Evolutionary conservation across 2,797 vertebrate genomes (phyloP).

Genomic region (Scolopax bukidnonensis): DNA sequence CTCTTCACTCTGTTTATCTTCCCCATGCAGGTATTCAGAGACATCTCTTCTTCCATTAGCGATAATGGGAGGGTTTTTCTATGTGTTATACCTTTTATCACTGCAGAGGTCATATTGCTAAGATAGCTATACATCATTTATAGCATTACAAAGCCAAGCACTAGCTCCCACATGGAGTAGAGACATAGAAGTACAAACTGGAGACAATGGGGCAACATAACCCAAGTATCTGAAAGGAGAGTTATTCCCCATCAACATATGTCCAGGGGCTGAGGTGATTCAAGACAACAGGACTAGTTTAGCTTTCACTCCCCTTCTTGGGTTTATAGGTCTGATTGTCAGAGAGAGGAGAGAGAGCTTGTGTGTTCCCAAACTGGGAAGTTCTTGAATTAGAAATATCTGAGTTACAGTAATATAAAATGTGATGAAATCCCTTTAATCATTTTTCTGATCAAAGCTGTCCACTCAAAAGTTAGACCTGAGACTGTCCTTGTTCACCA

Average conservation of each 20-base stretch:
- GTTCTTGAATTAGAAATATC: not conserved
- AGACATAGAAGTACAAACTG: not conserved
- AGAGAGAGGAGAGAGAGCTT: not conserved
- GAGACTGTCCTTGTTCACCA: not conserved
- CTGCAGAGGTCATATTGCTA: not conserved
- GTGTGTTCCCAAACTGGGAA: not conserved
- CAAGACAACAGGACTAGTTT: not conserved
- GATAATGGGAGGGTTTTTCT: not conserved
- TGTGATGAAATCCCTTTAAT: not conserved
- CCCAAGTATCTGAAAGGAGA: not conserved
- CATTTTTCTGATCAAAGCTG: not conserved
- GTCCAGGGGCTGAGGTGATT: not conserved
- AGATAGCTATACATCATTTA: not conserved
- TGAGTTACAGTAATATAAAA: not conserved
- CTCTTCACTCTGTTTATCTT: conserved; percentile 16
- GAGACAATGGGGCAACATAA: not conserved
- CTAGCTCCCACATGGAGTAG: not conserved
- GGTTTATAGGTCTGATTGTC: not conserved
- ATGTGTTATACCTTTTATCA: conserved; percentile 3
- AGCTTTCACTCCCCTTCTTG: not conserved
- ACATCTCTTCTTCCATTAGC: not conserved
- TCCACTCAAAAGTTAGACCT: not conserved
- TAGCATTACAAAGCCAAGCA: conserved; percentile 4
- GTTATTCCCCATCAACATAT: not conserved
- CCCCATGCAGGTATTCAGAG: not conserved